Percentiles rank a stretch among this genome's conserved stretches.
phyloP scores from a whole-genome alignment of 2,888 invertebrate species.

The Tetragnatha montana region DNA sequence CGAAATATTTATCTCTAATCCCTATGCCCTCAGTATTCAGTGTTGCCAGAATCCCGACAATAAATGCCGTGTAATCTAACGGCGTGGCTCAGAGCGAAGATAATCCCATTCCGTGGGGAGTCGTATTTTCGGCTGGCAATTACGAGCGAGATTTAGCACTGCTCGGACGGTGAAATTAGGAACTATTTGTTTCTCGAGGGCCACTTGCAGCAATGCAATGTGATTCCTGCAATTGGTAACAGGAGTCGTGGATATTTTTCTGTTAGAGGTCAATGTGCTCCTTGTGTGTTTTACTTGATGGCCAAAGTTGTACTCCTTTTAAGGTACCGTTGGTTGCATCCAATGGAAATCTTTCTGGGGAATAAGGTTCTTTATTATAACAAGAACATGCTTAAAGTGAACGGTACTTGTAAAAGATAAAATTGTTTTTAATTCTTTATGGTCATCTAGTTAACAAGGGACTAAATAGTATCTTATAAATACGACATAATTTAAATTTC shows the following conservation, averaged over 20 bases:
- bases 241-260: neutral
- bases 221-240: neutral
- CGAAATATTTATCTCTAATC: neutral
- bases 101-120: conserved; percentile 27
- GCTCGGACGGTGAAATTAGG: neutral
- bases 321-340: too few species aligned
- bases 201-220: neutral
- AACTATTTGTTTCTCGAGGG: neutral
- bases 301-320: neutral
- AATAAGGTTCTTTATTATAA: too few species aligned
- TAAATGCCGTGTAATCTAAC: conserved; percentile 3
- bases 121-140: conserved; percentile 34
- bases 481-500: too few species aligned
- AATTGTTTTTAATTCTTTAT: too few species aligned
- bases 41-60: neutral
- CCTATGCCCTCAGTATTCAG: neutral
- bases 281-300: neutral
- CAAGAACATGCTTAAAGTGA: too few species aligned
- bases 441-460: too few species aligned
- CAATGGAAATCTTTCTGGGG: too few species aligned
- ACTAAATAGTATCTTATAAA: too few species aligned
- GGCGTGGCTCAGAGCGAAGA: neutral
- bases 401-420: too few species aligned
- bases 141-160: conserved; percentile 31
- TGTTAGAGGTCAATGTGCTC: neutral